Percentiles rank a stretch among this genome's conserved stretches.
Conservation (phyloP, 2,113 vertebrate species). For the Lepus americanus region DNA sequence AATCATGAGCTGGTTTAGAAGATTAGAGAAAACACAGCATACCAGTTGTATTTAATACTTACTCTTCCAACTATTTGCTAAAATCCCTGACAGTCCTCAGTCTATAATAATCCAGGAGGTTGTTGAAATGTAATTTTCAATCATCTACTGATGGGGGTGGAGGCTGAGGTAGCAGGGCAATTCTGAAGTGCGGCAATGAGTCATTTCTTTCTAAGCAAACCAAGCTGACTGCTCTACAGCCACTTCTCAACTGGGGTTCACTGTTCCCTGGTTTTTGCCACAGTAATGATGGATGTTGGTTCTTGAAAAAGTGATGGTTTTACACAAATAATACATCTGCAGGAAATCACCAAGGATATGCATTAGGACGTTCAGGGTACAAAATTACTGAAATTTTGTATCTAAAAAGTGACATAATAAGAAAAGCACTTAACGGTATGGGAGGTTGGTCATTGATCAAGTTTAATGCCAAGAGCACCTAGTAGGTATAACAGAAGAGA, state of each 20-base stretch:
- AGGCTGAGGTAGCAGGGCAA: rapidly evolving
- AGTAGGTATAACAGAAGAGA: neutral
- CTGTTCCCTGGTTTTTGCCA: neutral
- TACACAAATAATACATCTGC: neutral
- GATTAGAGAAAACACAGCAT: neutral
- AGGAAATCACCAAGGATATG: neutral
- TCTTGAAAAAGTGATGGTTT: conserved; percentile 35
- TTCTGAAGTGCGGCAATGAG: neutral
- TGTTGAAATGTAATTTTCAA: neutral
- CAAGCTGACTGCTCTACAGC: neutral
- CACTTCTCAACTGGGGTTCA: neutral
- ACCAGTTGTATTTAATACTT: neutral
- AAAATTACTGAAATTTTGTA: conserved; percentile 12
- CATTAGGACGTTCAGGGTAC: neutral
- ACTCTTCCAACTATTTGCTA: neutral
- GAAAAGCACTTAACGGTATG: conserved; percentile 13
- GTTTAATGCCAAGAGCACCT: neutral
- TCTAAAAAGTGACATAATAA: conserved; percentile 8
- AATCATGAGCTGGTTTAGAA: neutral
- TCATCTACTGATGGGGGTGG: neutral
- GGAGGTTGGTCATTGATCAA: neutral
- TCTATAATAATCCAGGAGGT: neutral
- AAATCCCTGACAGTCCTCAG: neutral
- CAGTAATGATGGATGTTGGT: neutral
- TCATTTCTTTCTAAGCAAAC: neutral